Conservation (phyloP, 2,888 invertebrate species). For the Oegoconia quadripuncta region DNA sequence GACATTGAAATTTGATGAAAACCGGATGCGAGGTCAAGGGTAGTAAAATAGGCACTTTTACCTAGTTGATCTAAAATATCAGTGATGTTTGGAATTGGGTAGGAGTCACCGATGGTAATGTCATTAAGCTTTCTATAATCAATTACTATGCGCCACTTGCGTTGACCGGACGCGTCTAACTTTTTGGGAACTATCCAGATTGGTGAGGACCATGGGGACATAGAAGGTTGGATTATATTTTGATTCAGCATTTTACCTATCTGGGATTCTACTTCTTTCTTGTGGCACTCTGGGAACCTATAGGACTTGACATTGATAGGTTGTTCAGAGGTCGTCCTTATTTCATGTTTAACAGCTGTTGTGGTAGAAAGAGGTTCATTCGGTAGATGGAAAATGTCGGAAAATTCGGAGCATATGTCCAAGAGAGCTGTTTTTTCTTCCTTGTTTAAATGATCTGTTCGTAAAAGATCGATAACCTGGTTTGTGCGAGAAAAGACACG, state of each 20-base stretch:
- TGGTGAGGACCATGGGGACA: slow-evolving; percentile 20
- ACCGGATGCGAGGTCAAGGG: slow-evolving; percentile 17
- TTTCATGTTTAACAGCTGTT: slow-evolving; percentile 15
- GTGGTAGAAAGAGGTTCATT: slow-evolving; percentile 17
- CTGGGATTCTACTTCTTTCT: slow-evolving; percentile 19
- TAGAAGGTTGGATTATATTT: slow-evolving; percentile 20
- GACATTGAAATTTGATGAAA: slow-evolving; percentile 16
- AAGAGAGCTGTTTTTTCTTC: slow-evolving; percentile 18
- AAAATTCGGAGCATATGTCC: slow-evolving; percentile 17
- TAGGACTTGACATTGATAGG: slow-evolving; percentile 19
- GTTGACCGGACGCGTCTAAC: slow-evolving; percentile 17
- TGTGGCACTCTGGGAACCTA: too few relatives aligned
- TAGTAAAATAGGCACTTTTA: slow-evolving; percentile 26
- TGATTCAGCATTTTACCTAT: slow-evolving; percentile 18
- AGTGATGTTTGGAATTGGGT: slow-evolving; percentile 29
- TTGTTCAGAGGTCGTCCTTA: slow-evolving; percentile 12
- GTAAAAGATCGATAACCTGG: neutral
- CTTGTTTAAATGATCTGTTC: slow-evolving; percentile 14
- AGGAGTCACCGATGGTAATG: slow-evolving; percentile 17
- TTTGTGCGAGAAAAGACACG: neutral
- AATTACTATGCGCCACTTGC: slow-evolving; percentile 16
- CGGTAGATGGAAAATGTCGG: slow-evolving; percentile 20
- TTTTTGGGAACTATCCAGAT: slow-evolving; percentile 22
- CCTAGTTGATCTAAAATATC: slow-evolving; percentile 34
- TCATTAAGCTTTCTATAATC: slow-evolving; percentile 18